Evolutionary conservation across 2,113 vertebrate species (phyloP).

Genomic region (Planiliza haematocheilus): DNA sequence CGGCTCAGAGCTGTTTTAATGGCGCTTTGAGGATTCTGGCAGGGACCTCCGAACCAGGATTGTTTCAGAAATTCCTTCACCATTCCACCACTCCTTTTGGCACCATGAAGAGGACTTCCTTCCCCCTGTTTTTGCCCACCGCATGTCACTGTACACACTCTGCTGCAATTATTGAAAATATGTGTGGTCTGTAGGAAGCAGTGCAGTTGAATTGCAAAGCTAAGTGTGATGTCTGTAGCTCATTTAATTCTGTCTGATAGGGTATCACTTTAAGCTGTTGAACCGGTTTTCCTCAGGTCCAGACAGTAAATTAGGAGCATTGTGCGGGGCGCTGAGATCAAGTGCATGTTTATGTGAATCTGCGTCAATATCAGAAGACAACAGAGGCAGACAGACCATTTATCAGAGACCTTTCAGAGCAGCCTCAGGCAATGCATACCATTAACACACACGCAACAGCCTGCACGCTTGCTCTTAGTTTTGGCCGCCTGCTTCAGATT

Average conservation of each 20-base stretch:
- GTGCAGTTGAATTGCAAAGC: constrained; percentile 3
- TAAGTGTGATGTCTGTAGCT: not conserved
- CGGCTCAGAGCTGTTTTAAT: constrained; percentile 17
- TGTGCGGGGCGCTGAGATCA: constrained; percentile 29
- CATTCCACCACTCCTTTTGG: not conserved
- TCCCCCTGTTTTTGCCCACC: constrained; percentile 22
- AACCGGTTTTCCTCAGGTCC: constrained; percentile 47
- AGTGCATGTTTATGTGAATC: constrained; percentile 21
- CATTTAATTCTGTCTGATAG: constrained; percentile 12
- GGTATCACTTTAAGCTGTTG: constrained; percentile 19
- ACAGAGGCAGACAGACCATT: constrained; percentile 44
- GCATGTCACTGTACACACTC: not conserved
- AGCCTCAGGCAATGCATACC: constrained; percentile 40
- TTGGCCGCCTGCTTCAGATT: constrained; percentile 15
- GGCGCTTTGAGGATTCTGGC: constrained; percentile 8
- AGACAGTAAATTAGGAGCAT: constrained; percentile 21
- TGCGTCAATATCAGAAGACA: constrained; percentile 31
- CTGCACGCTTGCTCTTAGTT: constrained; percentile 13
- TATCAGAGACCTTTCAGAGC: constrained; percentile 38
- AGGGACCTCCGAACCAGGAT: not conserved
- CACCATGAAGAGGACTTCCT: constrained; percentile 8
- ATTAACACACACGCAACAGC: constrained; percentile 19
- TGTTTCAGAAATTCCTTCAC: constrained; percentile 33
- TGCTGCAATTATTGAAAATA: constrained; percentile 1
- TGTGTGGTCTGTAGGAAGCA: constrained; percentile 10